phyloP scores from a whole-genome alignment of 2,888 invertebrate species.

The Chydorus sphaericus region DNA sequence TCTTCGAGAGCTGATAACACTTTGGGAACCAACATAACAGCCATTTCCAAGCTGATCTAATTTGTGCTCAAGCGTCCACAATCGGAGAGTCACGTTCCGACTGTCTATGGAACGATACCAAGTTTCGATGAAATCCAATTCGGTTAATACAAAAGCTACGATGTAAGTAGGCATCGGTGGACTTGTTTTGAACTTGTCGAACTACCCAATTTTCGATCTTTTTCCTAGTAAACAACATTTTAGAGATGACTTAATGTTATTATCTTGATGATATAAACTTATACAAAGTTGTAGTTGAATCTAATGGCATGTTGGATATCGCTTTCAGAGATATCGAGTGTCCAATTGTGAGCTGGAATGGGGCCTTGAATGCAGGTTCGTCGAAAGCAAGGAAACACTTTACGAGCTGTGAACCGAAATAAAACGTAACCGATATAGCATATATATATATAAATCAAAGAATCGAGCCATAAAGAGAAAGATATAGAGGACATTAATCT shows the following conservation, averaged over 20 bases:
- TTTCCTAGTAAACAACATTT: background rate
- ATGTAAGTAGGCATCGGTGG: background rate
- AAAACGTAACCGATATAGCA: background rate
- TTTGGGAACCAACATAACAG: conserved; percentile 31
- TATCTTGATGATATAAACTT: background rate
- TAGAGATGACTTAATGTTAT: background rate
- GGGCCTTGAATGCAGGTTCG: background rate
- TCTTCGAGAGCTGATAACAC: conserved; percentile 23
- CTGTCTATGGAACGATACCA: background rate
- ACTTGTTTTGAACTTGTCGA: background rate
- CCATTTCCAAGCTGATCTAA: background rate
- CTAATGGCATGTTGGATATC: background rate
- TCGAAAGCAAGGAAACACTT: conserved; percentile 1
- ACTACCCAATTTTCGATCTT: background rate
- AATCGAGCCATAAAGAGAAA: no score
- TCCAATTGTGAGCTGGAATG: background rate
- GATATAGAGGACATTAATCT: no score
- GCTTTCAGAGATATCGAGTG: background rate
- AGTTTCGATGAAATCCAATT: background rate
- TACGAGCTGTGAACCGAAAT: background rate
- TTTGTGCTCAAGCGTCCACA: background rate
- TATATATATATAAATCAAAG: no score
- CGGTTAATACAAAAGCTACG: background rate
- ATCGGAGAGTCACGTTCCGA: background rate
- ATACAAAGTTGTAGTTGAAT: background rate